phyloP scores from a whole-genome alignment of 2,797 vertebrate species.

The Arnoldichthys spilopterus region DNA sequence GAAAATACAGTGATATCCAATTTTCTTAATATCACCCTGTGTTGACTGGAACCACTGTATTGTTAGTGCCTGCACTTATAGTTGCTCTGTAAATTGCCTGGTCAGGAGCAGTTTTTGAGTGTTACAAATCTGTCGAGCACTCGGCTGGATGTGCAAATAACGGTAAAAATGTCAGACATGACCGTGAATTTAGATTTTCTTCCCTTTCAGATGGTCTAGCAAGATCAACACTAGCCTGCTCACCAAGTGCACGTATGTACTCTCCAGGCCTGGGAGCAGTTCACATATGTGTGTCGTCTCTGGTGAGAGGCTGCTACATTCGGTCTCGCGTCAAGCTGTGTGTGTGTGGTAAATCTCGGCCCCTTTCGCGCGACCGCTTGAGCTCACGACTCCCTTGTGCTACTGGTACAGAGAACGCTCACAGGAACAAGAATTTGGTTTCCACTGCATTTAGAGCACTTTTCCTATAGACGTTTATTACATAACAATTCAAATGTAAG shows the following conservation, averaged over 20 bases:
- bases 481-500: background rate
- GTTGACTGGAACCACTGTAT: background rate
- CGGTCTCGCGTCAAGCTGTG: constrained; percentile 51
- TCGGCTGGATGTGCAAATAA: background rate
- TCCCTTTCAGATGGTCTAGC: constrained; percentile 15
- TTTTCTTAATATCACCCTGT: background rate
- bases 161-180: constrained; percentile 7
- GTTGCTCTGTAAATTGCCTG: background rate
- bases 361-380: constrained; percentile 36
- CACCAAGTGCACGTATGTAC: constrained; percentile 43
- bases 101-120: background rate
- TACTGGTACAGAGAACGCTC: constrained; percentile 3
- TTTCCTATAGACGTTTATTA: background rate
- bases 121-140: background rate
- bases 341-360: constrained; percentile 47
- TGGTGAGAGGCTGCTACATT: constrained; percentile 59
- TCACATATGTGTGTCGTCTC: constrained; percentile 49
- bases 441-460: too few species aligned
- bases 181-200: constrained; percentile 9
- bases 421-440: background rate
- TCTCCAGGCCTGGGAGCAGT: constrained; percentile 26
- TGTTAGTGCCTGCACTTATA: background rate
- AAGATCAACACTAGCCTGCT: constrained; percentile 39
- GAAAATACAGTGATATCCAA: background rate
- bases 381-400: constrained; percentile 45